phyloP scores from a whole-genome alignment of 2,113 vertebrate species.

The Cololabis saira region DNA sequence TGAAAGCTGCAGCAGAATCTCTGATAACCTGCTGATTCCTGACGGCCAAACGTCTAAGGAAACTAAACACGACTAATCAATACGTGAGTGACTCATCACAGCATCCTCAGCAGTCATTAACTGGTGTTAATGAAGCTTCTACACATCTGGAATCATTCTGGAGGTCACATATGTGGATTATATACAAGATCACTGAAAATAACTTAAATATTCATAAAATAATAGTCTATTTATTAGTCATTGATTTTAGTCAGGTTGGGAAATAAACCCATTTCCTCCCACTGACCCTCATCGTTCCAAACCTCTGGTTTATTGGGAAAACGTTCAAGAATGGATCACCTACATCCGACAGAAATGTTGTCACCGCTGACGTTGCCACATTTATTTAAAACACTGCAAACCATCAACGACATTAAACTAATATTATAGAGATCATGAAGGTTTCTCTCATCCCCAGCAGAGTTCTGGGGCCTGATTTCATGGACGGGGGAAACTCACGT shows the following conservation, averaged over 20 bases:
- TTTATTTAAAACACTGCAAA: no score
- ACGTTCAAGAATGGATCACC: no score
- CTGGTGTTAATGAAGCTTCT: neutral
- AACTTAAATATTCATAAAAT: neutral
- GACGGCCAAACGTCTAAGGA: conserved; percentile 16
- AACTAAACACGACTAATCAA: conserved; percentile 35
- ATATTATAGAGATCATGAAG: no score
- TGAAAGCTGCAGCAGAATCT: neutral
- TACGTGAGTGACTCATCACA: conserved; percentile 23
- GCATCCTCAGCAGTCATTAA: conserved; percentile 5
- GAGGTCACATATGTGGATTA: neutral
- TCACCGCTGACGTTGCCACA: no score
- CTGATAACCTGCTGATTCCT: neutral
- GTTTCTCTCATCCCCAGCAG: no score
- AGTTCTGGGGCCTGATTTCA: no score
- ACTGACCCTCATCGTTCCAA: no score
- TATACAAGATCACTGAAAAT: neutral
- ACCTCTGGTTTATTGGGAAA: no score
- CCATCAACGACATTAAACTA: no score
- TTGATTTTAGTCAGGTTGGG: neutral
- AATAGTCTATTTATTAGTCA: neutral
- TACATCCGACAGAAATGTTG: no score
- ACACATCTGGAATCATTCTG: neutral
- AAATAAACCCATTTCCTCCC: neutral
- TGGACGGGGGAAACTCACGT: conserved; percentile 82